phyloP scores from a whole-genome alignment of 2,888 invertebrate species.

The Embidobia sp. region DNA sequence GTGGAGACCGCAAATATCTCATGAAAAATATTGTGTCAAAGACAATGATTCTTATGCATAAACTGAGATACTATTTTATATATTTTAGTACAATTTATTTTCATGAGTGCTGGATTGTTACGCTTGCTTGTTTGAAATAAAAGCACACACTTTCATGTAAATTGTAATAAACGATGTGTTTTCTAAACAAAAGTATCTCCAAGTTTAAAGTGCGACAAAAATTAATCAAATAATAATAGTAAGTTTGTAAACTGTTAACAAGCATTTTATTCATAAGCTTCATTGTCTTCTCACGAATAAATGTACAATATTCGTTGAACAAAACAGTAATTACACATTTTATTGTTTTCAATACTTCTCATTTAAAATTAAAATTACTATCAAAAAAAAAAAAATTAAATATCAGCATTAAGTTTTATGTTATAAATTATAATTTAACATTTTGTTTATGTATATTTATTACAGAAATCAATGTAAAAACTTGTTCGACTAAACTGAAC shows the following conservation, averaged over 20 bases:
- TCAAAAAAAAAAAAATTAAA: constrained; percentile 10
- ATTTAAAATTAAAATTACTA: constrained; percentile 21
- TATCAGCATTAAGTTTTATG: too few species aligned
- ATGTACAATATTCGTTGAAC: constrained; percentile 30
- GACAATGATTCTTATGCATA: constrained; percentile 40
- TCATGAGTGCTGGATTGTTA: constrained; percentile 19
- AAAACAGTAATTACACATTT: constrained; percentile 31
- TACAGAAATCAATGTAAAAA: too few species aligned
- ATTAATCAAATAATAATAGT: too few species aligned
- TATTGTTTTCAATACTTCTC: constrained; percentile 39
- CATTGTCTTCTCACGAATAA: constrained; percentile 27
- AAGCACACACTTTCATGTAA: too few species aligned
- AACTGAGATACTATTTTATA: constrained; percentile 9
- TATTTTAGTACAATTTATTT: constrained; percentile 11
- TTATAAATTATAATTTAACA: too few species aligned
- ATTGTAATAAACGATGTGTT: too few species aligned
- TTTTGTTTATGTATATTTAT: too few species aligned
- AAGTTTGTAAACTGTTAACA: constrained; percentile 1
- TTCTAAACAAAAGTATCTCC: too few species aligned
- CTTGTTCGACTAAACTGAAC: too few species aligned
- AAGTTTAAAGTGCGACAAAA: too few species aligned
- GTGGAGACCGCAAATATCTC: too few species aligned
- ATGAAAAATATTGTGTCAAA: constrained; percentile 16
- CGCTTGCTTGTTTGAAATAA: constrained; percentile 3
- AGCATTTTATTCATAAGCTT: constrained; percentile 17